These are phyloP conservation scores for Arctopsyche grandis DNA, from an alignment of 1,140 invertebrate species.

Conservation along the genomic window DNA sequence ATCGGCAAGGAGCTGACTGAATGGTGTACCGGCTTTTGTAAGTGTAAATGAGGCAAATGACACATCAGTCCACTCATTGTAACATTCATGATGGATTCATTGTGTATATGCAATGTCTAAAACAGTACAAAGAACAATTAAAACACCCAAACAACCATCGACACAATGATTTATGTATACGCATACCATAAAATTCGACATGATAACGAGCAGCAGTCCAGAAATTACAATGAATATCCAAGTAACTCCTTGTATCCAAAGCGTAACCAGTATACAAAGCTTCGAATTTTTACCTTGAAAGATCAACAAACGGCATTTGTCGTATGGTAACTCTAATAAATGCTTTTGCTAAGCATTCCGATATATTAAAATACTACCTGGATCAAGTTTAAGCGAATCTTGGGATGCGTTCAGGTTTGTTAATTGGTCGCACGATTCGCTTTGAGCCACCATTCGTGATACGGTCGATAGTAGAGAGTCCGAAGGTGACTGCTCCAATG, in stretches of 20 bases:
- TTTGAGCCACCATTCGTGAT: slow-evolving; percentile 61
- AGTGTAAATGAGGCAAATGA: slow-evolving; percentile 55
- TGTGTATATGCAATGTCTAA: slow-evolving; percentile 10
- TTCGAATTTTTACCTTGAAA: slow-evolving; percentile 46
- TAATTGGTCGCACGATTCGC: slow-evolving; percentile 28
- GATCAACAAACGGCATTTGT: background rate
- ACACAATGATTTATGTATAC: background rate
- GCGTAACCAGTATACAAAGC: slow-evolving; percentile 57
- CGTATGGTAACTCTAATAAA: background rate
- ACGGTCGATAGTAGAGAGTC: slow-evolving; percentile 65
- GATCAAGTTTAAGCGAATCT: background rate
- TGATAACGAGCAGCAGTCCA: slow-evolving; percentile 10
- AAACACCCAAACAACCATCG: too few relatives aligned
- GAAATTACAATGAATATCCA: slow-evolving; percentile 59
- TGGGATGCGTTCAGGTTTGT: background rate
- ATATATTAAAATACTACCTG: background rate
- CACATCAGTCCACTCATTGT: slow-evolving; percentile 56
- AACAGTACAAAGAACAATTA: too few relatives aligned
- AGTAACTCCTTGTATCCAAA: slow-evolving; percentile 65
- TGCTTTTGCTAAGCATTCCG: too few relatives aligned
- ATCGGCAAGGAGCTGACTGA: slow-evolving; percentile 36
- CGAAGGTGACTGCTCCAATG: slow-evolving; percentile 50
- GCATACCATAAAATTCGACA: slow-evolving; percentile 24
- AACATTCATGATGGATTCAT: slow-evolving; percentile 54
- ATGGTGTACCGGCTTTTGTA: slow-evolving; percentile 39